phyloP scores from a whole-genome alignment of 1,140 invertebrate species.

The Calliphora vicina region DNA sequence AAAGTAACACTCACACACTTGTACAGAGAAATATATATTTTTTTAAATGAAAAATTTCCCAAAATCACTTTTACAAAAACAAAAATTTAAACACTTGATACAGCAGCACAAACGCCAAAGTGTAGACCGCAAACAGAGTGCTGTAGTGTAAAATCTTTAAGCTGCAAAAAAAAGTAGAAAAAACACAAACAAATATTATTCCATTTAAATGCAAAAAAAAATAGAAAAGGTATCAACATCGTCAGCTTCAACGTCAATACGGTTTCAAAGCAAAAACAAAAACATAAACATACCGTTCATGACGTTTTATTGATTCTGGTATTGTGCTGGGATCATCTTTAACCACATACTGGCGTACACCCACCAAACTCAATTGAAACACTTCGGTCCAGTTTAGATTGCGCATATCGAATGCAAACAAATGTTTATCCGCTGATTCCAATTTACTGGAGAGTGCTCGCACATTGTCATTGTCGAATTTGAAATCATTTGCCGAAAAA shows the following conservation, averaged over 20 bases:
- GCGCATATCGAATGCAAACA: conserved; percentile 76
- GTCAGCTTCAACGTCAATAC: neutral
- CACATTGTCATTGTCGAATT: conserved; percentile 74
- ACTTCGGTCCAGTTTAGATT: conserved; percentile 74
- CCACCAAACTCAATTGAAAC: conserved; percentile 70
- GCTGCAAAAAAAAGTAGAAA: conserved; percentile 41
- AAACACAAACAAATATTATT: neutral
- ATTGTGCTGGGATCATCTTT: conserved; percentile 76
- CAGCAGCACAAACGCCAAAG: conserved; percentile 48
- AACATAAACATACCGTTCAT: conserved; percentile 65
- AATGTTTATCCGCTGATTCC: conserved; percentile 68
- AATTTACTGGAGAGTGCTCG: conserved; percentile 70
- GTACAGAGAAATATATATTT: too few relatives aligned
- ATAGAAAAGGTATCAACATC: neutral
- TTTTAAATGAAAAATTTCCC: neutral
- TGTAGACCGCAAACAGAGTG: conserved; percentile 51
- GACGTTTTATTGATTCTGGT: conserved; percentile 68
- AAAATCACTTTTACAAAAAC: conserved; percentile 24
- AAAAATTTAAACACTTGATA: conserved; percentile 46
- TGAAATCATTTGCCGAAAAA: conserved; percentile 76
- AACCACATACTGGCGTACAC: conserved; percentile 73
- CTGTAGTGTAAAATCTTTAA: conserved; percentile 58
- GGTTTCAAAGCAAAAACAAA: neutral
- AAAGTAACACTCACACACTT: too few relatives aligned
- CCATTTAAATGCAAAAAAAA: conserved; percentile 8